Percentiles rank a stretch among this genome's conserved stretches.
Evolutionary conservation across 2,797 vertebrate species (phyloP).

Genomic region (Sciurus vulgaris): DNA sequence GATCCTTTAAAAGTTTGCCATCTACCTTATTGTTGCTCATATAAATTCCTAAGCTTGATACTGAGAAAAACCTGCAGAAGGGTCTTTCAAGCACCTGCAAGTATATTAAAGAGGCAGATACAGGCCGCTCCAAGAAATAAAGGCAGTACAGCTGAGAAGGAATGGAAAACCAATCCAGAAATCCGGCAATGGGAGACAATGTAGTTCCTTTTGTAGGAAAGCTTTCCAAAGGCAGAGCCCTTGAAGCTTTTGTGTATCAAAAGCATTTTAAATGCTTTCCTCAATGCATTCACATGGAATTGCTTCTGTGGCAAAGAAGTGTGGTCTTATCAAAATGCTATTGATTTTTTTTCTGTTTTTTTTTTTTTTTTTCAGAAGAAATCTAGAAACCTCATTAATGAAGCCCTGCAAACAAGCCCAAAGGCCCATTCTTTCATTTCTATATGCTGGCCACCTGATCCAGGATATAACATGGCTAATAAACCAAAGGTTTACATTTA

Average conservation of each 20-base stretch:
- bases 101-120: neutral
- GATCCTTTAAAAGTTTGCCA: constrained; percentile 29
- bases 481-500: constrained; percentile 7
- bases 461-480: neutral
- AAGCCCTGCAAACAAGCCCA: neutral
- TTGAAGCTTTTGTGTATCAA: constrained; percentile 50
- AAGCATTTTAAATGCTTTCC: constrained; percentile 65
- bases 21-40: neutral
- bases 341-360: constrained; percentile 15
- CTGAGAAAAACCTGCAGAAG: constrained; percentile 15
- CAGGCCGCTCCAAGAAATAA: neutral
- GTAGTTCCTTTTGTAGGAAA: constrained; percentile 43
- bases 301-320: constrained; percentile 54
- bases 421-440: neutral
- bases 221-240: constrained; percentile 26
- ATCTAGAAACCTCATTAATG: constrained; percentile 23
- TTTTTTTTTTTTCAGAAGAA: constrained; percentile 47
- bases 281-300: neutral
- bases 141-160: neutral
- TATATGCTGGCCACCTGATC: neutral
- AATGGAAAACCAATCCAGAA: constrained; percentile 2
- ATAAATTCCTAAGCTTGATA: neutral
- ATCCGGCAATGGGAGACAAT: neutral
- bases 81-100: neutral
- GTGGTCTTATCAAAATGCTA: constrained; percentile 50